These are phyloP conservation scores for Diogma glabrata DNA, from an alignment of 2,888 invertebrate species.

Conservation along the genomic window DNA sequence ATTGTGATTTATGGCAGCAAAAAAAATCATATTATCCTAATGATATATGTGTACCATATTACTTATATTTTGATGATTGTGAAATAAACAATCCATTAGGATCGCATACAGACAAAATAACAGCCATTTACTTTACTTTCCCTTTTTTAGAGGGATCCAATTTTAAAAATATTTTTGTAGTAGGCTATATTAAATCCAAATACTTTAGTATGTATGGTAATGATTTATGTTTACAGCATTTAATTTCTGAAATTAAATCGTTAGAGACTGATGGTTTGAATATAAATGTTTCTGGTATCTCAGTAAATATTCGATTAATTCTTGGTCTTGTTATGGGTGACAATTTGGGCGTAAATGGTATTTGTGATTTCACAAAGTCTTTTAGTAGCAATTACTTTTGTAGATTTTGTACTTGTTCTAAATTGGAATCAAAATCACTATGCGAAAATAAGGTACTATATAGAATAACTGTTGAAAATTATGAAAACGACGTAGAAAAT, in stretches of 20 bases:
- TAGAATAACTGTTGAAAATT: conserved; percentile 17
- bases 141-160: neutral
- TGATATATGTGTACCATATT: conserved; percentile 18
- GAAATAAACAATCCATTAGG: conserved; percentile 24
- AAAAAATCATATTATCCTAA: conserved; percentile 4
- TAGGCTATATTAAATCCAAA: neutral
- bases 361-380: no score
- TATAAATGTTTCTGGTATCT: neutral
- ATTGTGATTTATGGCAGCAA: neutral
- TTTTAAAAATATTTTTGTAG: neutral
- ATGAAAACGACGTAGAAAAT: conserved; percentile 13
- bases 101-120: conserved; percentile 18
- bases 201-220: neutral
- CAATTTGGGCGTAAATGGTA: neutral
- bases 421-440: no score
- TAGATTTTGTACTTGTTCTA: no score
- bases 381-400: no score
- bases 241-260: neutral
- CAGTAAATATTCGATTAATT: neutral
- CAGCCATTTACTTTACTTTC: conserved; percentile 15
- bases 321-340: neutral
- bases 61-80: conserved; percentile 21
- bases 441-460: conserved; percentile 12
- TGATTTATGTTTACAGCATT: neutral
- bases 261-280: neutral